A percentile compares a stretch with the other conserved stretches of the same genome.
Conservation (phyloP, 2,113 vertebrate genomes). For the Girardinichthys multiradiatus region DNA sequence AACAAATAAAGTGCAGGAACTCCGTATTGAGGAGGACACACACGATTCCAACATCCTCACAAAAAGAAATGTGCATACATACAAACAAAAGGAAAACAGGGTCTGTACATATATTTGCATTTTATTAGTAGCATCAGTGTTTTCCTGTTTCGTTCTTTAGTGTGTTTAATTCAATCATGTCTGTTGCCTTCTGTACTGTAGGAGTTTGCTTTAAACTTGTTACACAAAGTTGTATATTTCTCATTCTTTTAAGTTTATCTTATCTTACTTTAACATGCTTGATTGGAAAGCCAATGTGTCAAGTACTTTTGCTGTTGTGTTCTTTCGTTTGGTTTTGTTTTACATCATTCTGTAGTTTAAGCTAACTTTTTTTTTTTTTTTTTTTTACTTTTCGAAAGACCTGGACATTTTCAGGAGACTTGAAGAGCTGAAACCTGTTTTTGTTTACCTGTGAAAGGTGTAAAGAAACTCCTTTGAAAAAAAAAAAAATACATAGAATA, state of each 20-base stretch:
- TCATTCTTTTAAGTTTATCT: constrained; percentile 69
- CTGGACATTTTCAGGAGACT: constrained; percentile 86
- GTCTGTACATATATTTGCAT: constrained; percentile 97
- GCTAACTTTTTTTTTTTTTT: constrained; percentile 81
- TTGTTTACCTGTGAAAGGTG: constrained; percentile 85
- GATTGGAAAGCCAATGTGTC: constrained; percentile 75
- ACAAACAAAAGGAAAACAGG: constrained; percentile 94
- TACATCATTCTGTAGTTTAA: constrained; percentile 88
- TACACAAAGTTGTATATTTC: constrained; percentile 89
- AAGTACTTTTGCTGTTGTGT: constrained; percentile 81
- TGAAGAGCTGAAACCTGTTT: constrained; percentile 79
- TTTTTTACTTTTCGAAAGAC: constrained; percentile 85
- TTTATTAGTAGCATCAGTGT: constrained; percentile 99
- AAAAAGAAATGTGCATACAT: constrained; percentile 65
- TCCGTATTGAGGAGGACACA: constrained; percentile 47
- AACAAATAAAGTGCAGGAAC: constrained; percentile 59
- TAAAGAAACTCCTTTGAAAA: constrained; percentile 70
- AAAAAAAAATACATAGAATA: constrained; percentile 78
- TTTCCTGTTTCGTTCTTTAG: constrained; percentile 88
- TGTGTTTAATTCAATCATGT: constrained; percentile 76
- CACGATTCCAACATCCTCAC: constrained; percentile 45
- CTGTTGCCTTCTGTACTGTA: constrained; percentile 86
- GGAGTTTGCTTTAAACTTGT: constrained; percentile 90
- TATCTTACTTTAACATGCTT: constrained; percentile 71
- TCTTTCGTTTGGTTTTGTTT: constrained; percentile 76